Percentiles rank a stretch among this genome's conserved stretches.
Evolutionary conservation across 2,113 vertebrate genomes (phyloP).

Genomic region (Zosterops pallidus): DNA sequence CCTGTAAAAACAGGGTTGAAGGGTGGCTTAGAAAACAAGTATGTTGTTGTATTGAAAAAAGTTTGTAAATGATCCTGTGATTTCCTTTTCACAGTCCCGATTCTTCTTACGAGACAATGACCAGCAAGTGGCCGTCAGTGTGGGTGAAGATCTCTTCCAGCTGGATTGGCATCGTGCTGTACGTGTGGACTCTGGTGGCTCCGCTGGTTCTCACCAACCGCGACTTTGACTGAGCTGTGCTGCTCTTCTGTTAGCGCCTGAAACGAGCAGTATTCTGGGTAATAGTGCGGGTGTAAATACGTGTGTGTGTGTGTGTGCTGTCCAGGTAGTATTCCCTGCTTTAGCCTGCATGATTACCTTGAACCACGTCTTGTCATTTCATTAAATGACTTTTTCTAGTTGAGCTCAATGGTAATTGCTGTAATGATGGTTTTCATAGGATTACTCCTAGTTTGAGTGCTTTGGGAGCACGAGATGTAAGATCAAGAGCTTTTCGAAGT

Average conservation of each 20-base stretch:
- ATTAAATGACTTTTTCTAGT: conserved; percentile 48
- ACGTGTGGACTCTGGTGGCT: conserved; percentile 95
- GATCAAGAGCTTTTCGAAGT: not conserved
- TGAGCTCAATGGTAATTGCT: conserved; percentile 31
- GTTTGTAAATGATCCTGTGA: not conserved
- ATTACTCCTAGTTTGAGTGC: not conserved
- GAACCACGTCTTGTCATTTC: conserved; percentile 55
- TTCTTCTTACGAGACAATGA: conserved; percentile 86
- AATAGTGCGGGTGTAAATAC: conserved; percentile 61
- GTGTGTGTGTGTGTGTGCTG: not conserved
- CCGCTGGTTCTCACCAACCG: conserved; percentile 95
- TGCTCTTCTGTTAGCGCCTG: not conserved
- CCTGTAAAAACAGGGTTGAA: not conserved
- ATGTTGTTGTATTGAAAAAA: not conserved
- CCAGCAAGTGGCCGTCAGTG: conserved; percentile 94
- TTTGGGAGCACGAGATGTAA: not conserved
- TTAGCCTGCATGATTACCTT: conserved; percentile 71
- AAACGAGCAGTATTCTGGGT: conserved; percentile 56
- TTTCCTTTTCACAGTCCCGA: conserved; percentile 73
- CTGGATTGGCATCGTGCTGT: conserved; percentile 94
- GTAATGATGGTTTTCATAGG: not conserved
- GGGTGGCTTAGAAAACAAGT: not conserved
- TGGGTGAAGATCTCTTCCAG: conserved; percentile 99
- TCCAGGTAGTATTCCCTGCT: conserved; percentile 28
- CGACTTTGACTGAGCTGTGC: conserved; percentile 87